These are phyloP conservation scores for Dryoscopus gambensis DNA, from an alignment of 2,113 vertebrate species.

Conservation along the genomic window DNA sequence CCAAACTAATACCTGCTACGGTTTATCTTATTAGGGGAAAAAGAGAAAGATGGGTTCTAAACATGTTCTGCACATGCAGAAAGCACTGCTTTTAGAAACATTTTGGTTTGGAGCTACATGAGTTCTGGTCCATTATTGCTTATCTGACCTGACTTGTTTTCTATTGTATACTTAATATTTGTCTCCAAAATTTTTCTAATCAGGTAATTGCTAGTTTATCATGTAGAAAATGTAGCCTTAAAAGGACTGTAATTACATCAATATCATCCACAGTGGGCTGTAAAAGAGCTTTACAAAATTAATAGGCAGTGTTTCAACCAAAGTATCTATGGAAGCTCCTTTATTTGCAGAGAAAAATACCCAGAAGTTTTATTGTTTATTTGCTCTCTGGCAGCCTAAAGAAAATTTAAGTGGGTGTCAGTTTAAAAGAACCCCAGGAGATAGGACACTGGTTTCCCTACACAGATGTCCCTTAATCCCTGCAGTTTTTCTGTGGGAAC, in stretches of 20 bases:
- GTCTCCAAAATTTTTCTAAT: conserved; percentile 60
- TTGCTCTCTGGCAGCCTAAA: not conserved
- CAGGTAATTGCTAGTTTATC: conserved; percentile 66
- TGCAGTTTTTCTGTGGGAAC: not conserved
- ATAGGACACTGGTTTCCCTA: not conserved
- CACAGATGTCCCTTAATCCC: not conserved
- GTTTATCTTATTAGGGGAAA: not conserved
- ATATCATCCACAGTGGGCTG: conserved; percentile 50
- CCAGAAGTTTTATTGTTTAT: not conserved
- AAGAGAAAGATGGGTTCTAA: not conserved
- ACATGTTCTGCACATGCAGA: not conserved
- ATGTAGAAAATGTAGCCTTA: conserved; percentile 53
- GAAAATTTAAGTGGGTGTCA: not conserved
- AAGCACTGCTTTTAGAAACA: not conserved
- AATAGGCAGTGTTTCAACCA: conserved; percentile 17
- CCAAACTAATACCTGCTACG: not conserved
- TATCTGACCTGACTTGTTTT: conserved; percentile 32
- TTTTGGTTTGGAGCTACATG: conserved; percentile 45
- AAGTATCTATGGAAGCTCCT: not conserved
- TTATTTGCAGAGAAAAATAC: conserved; percentile 32
- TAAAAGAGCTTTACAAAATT: conserved; percentile 44
- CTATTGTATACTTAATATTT: conserved; percentile 51
- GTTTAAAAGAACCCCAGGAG: not conserved
- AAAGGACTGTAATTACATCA: conserved; percentile 57
- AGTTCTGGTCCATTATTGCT: conserved; percentile 51